Evolutionary conservation across 2,797 vertebrate species (phyloP).

Genomic region (Phalloptychus januarius): DNA sequence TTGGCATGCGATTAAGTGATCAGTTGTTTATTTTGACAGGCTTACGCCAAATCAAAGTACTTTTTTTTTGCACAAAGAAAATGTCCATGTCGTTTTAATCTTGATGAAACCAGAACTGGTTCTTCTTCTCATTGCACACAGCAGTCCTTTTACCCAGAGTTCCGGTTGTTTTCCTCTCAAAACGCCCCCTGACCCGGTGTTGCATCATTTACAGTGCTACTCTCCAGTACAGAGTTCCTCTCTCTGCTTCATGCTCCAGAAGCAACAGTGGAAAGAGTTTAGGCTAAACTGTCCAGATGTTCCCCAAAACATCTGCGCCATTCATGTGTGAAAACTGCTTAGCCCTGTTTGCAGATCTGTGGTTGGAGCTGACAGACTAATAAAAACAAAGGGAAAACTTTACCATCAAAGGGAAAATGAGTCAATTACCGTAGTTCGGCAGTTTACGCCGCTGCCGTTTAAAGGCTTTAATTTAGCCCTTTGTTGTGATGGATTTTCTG

Average conservation of each 20-base stretch:
- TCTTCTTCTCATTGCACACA: neutral
- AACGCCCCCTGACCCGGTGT: neutral
- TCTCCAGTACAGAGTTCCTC: neutral
- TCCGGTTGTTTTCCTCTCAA: neutral
- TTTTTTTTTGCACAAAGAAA: neutral
- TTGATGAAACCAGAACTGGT: neutral
- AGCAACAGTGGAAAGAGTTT: neutral
- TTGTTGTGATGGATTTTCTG: constrained; percentile 4
- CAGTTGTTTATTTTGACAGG: no score
- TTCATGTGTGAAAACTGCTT: constrained; percentile 4
- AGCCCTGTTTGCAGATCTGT: neutral
- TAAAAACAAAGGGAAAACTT: constrained; percentile 8
- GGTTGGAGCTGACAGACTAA: constrained; percentile 3
- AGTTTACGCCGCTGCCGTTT: neutral
- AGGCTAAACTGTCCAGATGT: neutral
- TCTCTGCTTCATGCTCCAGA: neutral
- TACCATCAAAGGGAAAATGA: constrained; percentile 12
- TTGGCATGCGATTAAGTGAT: neutral
- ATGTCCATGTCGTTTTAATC: neutral
- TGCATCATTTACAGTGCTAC: neutral
- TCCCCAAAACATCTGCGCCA: neutral
- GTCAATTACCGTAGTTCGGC: neutral
- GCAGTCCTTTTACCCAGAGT: neutral
- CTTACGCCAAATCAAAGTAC: no score
- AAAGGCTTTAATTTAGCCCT: neutral